phyloP scores from a whole-genome alignment of 2,113 vertebrate species.

The Alaudala cheleensis region DNA sequence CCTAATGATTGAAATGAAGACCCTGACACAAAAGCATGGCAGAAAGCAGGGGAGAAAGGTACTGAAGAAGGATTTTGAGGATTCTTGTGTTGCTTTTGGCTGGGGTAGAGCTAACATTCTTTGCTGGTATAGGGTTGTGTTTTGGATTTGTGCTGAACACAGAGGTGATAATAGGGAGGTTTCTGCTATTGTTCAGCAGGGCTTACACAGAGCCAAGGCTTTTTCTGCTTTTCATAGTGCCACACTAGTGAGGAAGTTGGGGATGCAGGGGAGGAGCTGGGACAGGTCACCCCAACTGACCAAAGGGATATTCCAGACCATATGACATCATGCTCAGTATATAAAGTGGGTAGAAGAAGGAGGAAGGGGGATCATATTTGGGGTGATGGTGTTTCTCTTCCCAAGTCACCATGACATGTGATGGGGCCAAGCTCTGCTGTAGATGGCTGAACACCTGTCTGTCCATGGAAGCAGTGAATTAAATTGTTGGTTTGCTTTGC shows the following conservation, averaged over 20 bases:
- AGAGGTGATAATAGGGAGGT: not conserved
- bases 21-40: not conserved
- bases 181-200: not conserved
- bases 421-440: not conserved
- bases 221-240: not conserved
- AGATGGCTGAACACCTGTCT: not conserved
- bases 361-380: rapidly evolving
- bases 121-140: not conserved
- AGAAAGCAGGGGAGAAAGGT: not conserved
- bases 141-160: not conserved
- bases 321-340: rapidly evolving
- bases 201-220: not conserved
- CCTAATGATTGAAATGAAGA: not conserved
- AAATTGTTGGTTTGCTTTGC: not conserved
- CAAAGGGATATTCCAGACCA: not conserved
- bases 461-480: not conserved
- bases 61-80: not conserved
- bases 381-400: not conserved
- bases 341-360: not conserved
- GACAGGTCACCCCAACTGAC: not conserved
- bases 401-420: not conserved
- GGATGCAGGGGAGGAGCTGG: not conserved
- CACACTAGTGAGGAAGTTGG: rapidly evolving
- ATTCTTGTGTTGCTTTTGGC: not conserved
- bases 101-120: not conserved